These are phyloP conservation scores for Pygmarrhopalites habei DNA, from an alignment of 1,140 invertebrate species.

Conservation along the genomic window DNA sequence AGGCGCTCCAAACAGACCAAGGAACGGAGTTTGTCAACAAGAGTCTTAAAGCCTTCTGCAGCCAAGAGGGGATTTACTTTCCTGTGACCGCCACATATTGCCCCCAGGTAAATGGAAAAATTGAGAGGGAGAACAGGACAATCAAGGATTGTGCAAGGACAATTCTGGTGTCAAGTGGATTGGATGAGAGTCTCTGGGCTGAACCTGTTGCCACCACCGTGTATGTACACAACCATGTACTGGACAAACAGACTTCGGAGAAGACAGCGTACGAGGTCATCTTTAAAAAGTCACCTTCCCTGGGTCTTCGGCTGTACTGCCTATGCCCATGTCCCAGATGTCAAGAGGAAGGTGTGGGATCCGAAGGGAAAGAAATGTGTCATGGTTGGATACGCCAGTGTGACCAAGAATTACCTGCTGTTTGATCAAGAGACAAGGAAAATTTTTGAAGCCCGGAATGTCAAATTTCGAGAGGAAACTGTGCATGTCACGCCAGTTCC, in stretches of 20 bases:
- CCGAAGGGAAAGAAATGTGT: conserved; percentile 25
- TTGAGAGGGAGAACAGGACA: conserved; percentile 47
- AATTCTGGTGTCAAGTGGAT: conserved; percentile 39
- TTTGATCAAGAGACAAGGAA: conserved; percentile 14
- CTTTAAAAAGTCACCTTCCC: conserved; percentile 1
- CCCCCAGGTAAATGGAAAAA: conserved; percentile 49
- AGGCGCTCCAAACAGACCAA: not conserved
- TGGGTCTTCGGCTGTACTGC: not conserved
- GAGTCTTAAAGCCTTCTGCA: not conserved
- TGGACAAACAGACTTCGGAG: not conserved
- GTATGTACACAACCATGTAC: conserved; percentile 44
- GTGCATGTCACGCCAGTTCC: not conserved
- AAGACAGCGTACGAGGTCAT: conserved; percentile 40
- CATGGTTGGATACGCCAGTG: conserved; percentile 38
- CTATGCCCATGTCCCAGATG: not conserved
- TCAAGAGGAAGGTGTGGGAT: not conserved
- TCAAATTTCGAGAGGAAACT: conserved; percentile 3
- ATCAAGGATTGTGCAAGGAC: no score
- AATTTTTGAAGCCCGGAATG: conserved; percentile 4
- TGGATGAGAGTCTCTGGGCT: conserved; percentile 45
- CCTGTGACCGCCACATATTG: conserved; percentile 46
- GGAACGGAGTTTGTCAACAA: not conserved
- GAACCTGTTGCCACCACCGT: conserved; percentile 46
- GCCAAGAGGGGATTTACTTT: conserved; percentile 44
- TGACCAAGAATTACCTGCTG: conserved; percentile 30